These are phyloP conservation scores for Rhinolophus sinicus DNA, from an alignment of 2,113 vertebrate species.

Conservation along the genomic window DNA sequence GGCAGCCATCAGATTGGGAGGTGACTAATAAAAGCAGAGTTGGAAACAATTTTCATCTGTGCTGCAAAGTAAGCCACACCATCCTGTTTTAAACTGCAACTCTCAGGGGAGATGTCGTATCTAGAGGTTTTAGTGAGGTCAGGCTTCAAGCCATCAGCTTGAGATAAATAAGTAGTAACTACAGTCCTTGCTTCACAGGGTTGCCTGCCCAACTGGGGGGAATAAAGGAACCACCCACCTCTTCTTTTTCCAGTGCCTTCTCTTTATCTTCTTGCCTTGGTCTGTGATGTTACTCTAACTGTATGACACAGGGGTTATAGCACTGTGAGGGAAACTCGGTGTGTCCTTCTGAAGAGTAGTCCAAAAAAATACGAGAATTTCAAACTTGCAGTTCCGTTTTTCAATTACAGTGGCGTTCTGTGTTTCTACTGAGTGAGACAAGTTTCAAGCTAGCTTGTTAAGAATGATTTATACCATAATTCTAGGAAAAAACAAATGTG, in stretches of 20 bases:
- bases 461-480: slow-evolving; percentile 74
- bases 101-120: slow-evolving; percentile 58
- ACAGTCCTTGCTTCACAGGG: slow-evolving; percentile 23
- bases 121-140: slow-evolving; percentile 73
- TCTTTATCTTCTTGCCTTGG: slow-evolving; percentile 66
- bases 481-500: slow-evolving; percentile 75
- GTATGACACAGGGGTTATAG: slow-evolving; percentile 60
- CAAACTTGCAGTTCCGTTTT: slow-evolving; percentile 42
- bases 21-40: slow-evolving; percentile 77
- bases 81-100: slow-evolving; percentile 70
- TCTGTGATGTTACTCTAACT: slow-evolving; percentile 73
- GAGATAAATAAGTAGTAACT: slow-evolving; percentile 71
- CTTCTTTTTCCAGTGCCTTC: slow-evolving; percentile 50
- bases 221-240: slow-evolving; percentile 75
- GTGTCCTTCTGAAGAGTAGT: slow-evolving; percentile 67
- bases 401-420: slow-evolving; percentile 58
- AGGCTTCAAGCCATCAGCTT: slow-evolving; percentile 74
- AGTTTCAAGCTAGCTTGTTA: slow-evolving; percentile 73
- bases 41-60: slow-evolving; percentile 67
- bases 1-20: slow-evolving; percentile 72
- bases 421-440: slow-evolving; percentile 67
- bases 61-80: slow-evolving; percentile 26
- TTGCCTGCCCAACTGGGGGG: slow-evolving; percentile 59
- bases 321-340: slow-evolving; percentile 65
- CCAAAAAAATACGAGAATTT: slow-evolving; percentile 65